Base-by-base conservation (phyloP, 2,797 vertebrate species). In the Pipistrellus nathusii region DNA sequence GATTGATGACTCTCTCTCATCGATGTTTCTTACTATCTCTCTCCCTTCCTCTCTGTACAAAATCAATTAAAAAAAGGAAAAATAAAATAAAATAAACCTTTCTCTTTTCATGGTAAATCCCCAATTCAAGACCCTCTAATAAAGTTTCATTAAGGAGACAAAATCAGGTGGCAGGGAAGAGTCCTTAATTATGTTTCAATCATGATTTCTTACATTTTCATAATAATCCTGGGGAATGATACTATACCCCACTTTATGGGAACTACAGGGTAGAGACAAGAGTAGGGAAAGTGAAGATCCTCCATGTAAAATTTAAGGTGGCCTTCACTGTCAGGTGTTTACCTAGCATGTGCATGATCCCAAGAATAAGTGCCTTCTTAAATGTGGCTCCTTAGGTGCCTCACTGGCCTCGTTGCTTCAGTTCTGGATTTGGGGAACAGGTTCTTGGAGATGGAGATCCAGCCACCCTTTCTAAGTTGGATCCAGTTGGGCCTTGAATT, bases 321-420 rank as follows among this genome's bases (percentile, higher is more conserved):
- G 21, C 4, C 0, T 1, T 48, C 10, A 27, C 35, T n/a, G 9
- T 32, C 5, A 4, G 3, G 9, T 5, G 6, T 12, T 23, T 73
- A 8, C 6, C 25, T 6, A 3, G 14, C 4, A 4, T 8, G 30
- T 30, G 1, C 1, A 27, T 10, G 55, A 13, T 8, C 7, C 64
- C 12, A 10, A 75, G 44, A n/a, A 6, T 5, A 35, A 32, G 38
- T 10, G 10, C 7, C 6, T 71, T 25, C 57, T 93, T 77, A 35
- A 38, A 21, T 23, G 1, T 2, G 32, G 32, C 4, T 6, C n/a
- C 17, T 41, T 3, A 0, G 46, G 1, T 0, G 0, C 20, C 68
- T 87, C 3, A 1, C 48, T 23, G 32, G 12, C 13, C 71, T 72
- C 6, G 0, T 41, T 41, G 38, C 15, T 6, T 13, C 1, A 1